Conservation (phyloP, 1,140 invertebrate genomes). For the Arion vulgaris region DNA sequence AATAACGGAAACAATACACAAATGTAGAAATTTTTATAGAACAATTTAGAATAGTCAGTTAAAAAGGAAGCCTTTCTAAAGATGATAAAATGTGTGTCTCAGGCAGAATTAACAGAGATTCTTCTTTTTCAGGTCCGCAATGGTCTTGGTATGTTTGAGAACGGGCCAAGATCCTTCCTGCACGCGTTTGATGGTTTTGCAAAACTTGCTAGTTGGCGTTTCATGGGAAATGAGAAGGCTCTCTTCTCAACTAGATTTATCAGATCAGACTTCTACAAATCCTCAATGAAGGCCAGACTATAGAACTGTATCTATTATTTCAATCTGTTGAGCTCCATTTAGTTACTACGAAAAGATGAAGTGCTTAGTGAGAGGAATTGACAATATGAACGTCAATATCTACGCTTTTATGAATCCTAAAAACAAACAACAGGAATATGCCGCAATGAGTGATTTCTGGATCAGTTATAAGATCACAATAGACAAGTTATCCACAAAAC, state of each 20-base stretch:
- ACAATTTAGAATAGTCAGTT: too few relatives aligned
- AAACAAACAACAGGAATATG: conserved; percentile 44
- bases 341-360: conserved; percentile 49
- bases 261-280: conserved; percentile 54
- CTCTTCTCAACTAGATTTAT: conserved; percentile 60
- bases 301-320: conserved; percentile 62
- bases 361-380: conserved; percentile 55
- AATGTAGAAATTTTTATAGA: too few relatives aligned
- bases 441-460: conserved; percentile 64
- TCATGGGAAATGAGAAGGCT: conserved; percentile 54
- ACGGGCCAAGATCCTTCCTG: conserved; percentile 49
- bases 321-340: conserved; percentile 53
- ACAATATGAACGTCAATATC: conserved; percentile 68
- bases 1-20: too few relatives aligned
- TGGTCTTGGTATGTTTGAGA: conserved; percentile 62
- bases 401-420: conserved; percentile 44
- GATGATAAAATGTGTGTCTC: too few relatives aligned
- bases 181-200: conserved; percentile 65
- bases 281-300: conserved; percentile 49
- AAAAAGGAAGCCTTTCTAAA: too few relatives aligned
- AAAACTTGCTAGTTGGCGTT: conserved; percentile 61
- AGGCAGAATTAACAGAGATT: too few relatives aligned
- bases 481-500: conserved; percentile 49
- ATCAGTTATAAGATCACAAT: conserved; percentile 59
- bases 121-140: conserved; percentile 65